Base-by-base conservation (phyloP, 2,797 vertebrate species). In the Sebastes paucispinis region DNA sequence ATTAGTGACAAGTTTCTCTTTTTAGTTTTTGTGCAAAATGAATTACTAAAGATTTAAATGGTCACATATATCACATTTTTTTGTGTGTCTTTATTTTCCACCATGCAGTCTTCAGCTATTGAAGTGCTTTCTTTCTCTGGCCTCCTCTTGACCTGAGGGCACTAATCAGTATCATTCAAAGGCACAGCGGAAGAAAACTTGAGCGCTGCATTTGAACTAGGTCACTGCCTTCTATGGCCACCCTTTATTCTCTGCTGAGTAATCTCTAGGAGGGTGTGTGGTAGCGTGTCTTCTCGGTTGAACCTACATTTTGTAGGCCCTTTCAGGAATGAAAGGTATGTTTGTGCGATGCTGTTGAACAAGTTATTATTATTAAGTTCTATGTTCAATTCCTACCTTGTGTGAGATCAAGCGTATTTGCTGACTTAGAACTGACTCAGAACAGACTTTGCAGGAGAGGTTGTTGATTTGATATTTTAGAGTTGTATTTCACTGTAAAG, bases 121-220 rank as follows among this genome's bases (percentile, higher is more conserved):
- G 31, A 70, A 79, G 27, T 60, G 7, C 36, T 74, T 63, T 67
- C 18, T 81, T 75, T 63, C 65, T 69, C 29, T 63, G 71, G 58
- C 68, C 34, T 73, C 73, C 36, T 80, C 54, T 67, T 90, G 79
- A 91, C 90, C 84, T 39, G 43, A 84, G 81, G 89, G 84, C 58
- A 86, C 27, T 60, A 79, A 80, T 87, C 73, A 50, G 71, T 85
- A 29, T 85, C 83, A 86, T 77, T 93, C 83, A 87, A 85, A 92
- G 82, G 29, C 83, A 79, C 76, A 71, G 89, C 24, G 5, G 79
- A 67, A 73, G 71, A 81, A 88, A 93, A 92, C 60, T 89, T 83
- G 88, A 93, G 31, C 84, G 63, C 73, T 69, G 43, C n/a, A 4
- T 85, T 77, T 78, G 88, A 93, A 92, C 55, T 91, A 81, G 92